Percentiles rank a stretch among this genome's conserved stretches.
Conservation (phyloP, 1,140 invertebrate species). For the Nomia melanderi region DNA sequence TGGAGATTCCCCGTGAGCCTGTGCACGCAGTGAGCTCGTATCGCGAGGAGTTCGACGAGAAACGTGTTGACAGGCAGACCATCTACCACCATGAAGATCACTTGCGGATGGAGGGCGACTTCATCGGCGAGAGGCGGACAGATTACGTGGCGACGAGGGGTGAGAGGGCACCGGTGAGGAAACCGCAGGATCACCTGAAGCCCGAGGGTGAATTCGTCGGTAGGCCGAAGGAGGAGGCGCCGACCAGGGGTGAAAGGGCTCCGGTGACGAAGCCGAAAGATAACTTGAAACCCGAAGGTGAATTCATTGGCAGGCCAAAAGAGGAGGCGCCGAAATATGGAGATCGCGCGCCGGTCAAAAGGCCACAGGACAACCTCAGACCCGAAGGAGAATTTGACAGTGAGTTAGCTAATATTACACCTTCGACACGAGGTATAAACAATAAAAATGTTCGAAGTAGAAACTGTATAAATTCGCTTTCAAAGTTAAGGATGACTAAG, state of each 20-base stretch:
- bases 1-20: constrained; percentile 82
- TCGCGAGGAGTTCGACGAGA: constrained; percentile 85
- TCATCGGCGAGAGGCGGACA: constrained; percentile 78
- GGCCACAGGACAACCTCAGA: constrained; percentile 81
- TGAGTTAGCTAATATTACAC: too few species aligned
- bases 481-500: too few species aligned
- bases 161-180: constrained; percentile 76
- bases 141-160: constrained; percentile 76
- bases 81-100: constrained; percentile 80
- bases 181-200: constrained; percentile 79
- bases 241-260: constrained; percentile 77
- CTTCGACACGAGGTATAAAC: too few species aligned
- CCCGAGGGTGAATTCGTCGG: constrained; percentile 83
- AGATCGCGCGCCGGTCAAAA: constrained; percentile 64
- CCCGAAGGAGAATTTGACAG: constrained; percentile 83
- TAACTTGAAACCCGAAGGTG: constrained; percentile 80
- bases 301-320: constrained; percentile 81
- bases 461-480: too few species aligned
- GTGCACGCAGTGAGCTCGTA: constrained; percentile 83
- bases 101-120: constrained; percentile 82
- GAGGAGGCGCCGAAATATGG: constrained; percentile 56
- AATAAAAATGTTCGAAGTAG: too few species aligned
- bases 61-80: constrained; percentile 81
- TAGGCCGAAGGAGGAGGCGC: constrained; percentile 68
- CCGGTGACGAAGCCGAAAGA: constrained; percentile 78